phyloP scores from a whole-genome alignment of 2,888 invertebrate genomes.

The Cybosia mesomella region DNA sequence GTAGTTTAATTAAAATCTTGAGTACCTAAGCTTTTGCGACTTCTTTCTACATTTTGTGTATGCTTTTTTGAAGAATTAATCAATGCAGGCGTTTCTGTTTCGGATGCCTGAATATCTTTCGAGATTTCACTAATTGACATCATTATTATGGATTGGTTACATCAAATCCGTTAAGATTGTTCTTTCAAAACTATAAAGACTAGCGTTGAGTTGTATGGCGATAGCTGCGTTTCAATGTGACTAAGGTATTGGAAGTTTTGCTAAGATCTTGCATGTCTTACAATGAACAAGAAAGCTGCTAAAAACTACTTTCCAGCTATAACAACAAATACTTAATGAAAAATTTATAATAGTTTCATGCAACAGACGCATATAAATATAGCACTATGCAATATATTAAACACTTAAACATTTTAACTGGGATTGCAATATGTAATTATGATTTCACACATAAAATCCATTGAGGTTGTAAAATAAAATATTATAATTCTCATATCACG shows the following conservation, averaged over 20 bases:
- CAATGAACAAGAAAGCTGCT: neutral
- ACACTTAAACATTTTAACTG: neutral
- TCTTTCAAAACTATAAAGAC: conserved; percentile 19
- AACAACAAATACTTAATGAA: neutral
- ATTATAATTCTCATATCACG: neutral
- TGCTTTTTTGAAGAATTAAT: neutral
- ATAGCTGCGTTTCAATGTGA: neutral
- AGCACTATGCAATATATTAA: conserved; percentile 3
- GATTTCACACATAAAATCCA: neutral
- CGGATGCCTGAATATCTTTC: neutral
- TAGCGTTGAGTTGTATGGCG: conserved; percentile 16
- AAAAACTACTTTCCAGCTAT: neutral
- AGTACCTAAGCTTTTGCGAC: neutral
- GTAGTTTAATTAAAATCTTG: neutral
- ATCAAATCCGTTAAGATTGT: conserved; percentile 27
- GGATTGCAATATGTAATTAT: neutral
- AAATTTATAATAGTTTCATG: neutral
- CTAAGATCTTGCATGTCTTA: neutral
- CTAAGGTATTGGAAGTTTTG: neutral
- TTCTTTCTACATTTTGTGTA: neutral
- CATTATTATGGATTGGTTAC: conserved; percentile 38
- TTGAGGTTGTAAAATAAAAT: neutral
- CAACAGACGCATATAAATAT: conserved; percentile 1
- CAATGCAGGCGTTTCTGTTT: neutral
- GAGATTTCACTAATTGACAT: conserved; percentile 35